A percentile compares a stretch with the other conserved stretches of the same genome.
Conservation (phyloP, 2,797 vertebrate species). For the Eutrigla gurnardus region DNA sequence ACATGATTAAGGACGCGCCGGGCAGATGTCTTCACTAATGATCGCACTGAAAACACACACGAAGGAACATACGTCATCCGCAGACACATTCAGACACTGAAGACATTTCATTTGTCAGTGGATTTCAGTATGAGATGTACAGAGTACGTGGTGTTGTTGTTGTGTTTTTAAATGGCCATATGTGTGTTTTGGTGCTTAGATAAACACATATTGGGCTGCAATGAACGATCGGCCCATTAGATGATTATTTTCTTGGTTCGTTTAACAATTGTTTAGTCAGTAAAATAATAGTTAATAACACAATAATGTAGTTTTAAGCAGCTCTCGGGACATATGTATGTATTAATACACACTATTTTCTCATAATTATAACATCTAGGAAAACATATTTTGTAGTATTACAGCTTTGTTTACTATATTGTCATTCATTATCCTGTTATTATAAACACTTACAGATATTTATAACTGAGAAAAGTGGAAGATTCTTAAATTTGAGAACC, state of each 20-base stretch:
- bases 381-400: background rate
- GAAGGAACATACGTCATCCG: slow-evolving; percentile 44
- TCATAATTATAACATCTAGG: background rate
- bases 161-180: slow-evolving; percentile 31
- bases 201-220: background rate
- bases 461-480: background rate
- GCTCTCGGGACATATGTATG: background rate
- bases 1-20: slow-evolving; percentile 60
- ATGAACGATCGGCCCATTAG: background rate
- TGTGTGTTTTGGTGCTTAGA: slow-evolving; percentile 16
- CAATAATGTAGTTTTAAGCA: background rate
- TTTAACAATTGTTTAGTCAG: background rate
- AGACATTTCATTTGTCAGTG: slow-evolving; percentile 16
- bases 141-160: no score
- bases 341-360: background rate
- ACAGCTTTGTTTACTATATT: background rate
- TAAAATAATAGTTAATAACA: background rate
- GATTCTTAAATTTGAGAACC: background rate
- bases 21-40: slow-evolving; percentile 68
- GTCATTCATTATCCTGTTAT: background rate
- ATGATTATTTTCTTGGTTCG: background rate
- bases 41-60: slow-evolving; percentile 40
- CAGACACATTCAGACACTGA: slow-evolving; percentile 6
- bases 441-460: background rate
- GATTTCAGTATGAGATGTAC: slow-evolving; percentile 20